Evolutionary conservation across 2,113 vertebrate species (phyloP).

Genomic region (Platichthys flesus): DNA sequence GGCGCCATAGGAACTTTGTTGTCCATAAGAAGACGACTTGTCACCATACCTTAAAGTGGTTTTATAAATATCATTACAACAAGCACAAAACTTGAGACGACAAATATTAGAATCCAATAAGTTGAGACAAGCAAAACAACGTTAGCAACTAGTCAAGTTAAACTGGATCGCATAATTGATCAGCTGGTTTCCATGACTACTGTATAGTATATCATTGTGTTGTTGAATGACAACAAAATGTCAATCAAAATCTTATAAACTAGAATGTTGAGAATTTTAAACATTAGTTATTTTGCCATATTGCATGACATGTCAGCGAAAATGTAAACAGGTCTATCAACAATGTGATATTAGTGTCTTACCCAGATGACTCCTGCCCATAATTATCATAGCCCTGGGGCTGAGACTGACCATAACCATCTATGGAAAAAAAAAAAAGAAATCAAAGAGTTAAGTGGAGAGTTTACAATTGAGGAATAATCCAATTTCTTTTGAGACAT

Average conservation of each 20-base stretch:
- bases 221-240: not conserved
- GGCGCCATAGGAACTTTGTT: conserved; percentile 60
- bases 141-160: no score
- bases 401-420: conserved; percentile 73
- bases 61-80: not conserved
- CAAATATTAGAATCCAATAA: not conserved
- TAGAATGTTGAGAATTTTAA: no score
- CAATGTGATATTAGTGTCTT: conserved; percentile 29
- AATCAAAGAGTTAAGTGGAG: not conserved
- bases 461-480: not conserved
- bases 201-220: not conserved
- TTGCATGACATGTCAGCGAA: not conserved
- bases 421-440: conserved; percentile 26
- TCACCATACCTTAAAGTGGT: conserved; percentile 68
- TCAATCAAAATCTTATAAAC: not conserved
- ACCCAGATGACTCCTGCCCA: conserved; percentile 79
- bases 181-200: not conserved
- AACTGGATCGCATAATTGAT: not conserved
- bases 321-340: not conserved
- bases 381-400: conserved; percentile 73
- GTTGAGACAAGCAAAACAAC: not conserved
- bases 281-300: not conserved
- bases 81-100: not conserved
- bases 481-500: not conserved
- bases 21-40: conserved; percentile 63